A percentile compares a stretch with the other conserved stretches of the same genome.
These are phyloP conservation scores for Orchestes rusci DNA, from an alignment of 2,888 invertebrate species.

Conservation along the genomic window DNA sequence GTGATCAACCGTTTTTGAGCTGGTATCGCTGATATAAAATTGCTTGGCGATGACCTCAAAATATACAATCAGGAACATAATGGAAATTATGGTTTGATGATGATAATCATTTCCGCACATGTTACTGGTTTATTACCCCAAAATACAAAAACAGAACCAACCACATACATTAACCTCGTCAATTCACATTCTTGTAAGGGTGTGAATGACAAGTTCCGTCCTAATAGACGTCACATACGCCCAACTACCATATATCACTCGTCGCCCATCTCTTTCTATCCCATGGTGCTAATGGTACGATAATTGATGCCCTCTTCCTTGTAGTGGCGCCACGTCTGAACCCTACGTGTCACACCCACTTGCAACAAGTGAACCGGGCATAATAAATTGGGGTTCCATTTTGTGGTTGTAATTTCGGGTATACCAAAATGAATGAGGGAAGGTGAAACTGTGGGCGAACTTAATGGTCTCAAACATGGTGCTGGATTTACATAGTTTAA, in stretches of 20 bases:
- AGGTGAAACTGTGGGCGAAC: background rate
- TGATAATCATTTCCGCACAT: too few relatives aligned
- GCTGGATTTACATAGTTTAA: background rate
- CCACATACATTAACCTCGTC: too few relatives aligned
- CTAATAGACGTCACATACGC: constrained; percentile 17
- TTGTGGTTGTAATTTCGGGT: constrained; percentile 15
- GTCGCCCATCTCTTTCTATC: constrained; percentile 2
- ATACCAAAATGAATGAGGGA: background rate
- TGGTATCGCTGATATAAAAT: too few relatives aligned
- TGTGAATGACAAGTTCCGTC: constrained; percentile 15
- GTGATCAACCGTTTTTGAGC: too few relatives aligned
- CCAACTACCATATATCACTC: constrained; percentile 15
- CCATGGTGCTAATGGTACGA: background rate
- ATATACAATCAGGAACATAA: too few relatives aligned
- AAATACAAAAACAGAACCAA: too few relatives aligned
- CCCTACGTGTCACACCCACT: constrained; percentile 24
- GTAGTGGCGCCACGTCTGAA: too few relatives aligned
- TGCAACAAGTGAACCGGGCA: constrained; percentile 16
- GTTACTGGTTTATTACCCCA: too few relatives aligned
- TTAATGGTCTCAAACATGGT: background rate
- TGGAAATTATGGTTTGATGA: too few relatives aligned
- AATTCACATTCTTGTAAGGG: constrained; percentile 19
- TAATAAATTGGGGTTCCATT: constrained; percentile 23
- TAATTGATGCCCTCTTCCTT: too few relatives aligned
- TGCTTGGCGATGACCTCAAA: too few relatives aligned